Base-by-base conservation (phyloP, 2,797 vertebrate genomes). In the Philypnodon macrostomus region DNA sequence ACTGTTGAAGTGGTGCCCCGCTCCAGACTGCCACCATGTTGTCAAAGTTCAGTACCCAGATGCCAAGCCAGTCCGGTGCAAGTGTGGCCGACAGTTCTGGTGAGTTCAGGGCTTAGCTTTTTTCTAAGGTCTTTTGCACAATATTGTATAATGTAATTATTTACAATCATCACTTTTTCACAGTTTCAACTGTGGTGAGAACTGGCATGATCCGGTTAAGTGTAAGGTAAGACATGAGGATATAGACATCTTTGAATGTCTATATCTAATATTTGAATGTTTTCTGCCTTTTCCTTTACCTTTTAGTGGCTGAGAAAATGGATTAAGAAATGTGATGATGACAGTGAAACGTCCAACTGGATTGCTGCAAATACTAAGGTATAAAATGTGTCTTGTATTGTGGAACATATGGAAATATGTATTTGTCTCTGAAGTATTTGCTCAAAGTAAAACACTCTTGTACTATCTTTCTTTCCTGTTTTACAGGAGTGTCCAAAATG, bases 361-460 rank as follows among this genome's bases (percentile, higher is more conserved):
- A 99, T 98, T 87, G 96, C 96, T 76, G 97, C 97, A 58, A 99
- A 98, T 85, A 98, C 97, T 67, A 99, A 99, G 96, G 96, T 98
- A 65, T 37, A 46, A 4, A 39, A 5, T 26, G 1, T 15, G 17
- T 23, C 9, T 18, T 29, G 24, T n/a, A n/a, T n/a, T n/a, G n/a
- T n/a, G n/a, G n/a, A n/a, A n/a, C n/a, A n/a, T 21, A 42, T 23
- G 21, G 21, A 23, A 23, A 3, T 34, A 4, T 21, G 19, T 35
- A 17, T 33, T 17, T 2, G 9, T 8, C 18, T 12, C 49, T 2
- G 38, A n/a, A n/a, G n/a, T 39, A 24, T 38, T 27, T 29, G 27
- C 15, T 39, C 12, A 1, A 16, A 13, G 27, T n/a, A n/a, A n/a
- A n/a, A n/a, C n/a, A n/a, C n/a, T n/a, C n/a, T n/a, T n/a, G n/a